A percentile compares a stretch with the other conserved stretches of the same genome.
Conservation (phyloP, 92 coral and sea anemone species). For the Diadumene lineata region DNA sequence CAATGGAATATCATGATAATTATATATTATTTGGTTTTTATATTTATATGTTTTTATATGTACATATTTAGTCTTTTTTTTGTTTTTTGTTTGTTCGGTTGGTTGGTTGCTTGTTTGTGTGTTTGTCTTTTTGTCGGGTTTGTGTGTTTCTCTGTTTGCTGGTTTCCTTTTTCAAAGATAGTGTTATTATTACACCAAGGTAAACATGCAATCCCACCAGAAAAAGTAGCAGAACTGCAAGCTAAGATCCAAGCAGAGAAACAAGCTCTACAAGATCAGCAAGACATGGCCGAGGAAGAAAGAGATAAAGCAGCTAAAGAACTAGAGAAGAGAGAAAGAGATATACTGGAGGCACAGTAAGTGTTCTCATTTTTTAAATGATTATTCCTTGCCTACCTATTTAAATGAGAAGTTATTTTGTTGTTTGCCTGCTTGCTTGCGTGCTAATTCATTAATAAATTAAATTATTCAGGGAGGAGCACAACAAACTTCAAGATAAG, state of each 20-base stretch:
- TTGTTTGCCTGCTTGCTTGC: neutral
- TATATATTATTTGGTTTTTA: no score
- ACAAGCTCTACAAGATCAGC: slow-evolving; percentile 72
- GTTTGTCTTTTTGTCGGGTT: no score
- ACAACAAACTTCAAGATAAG: slow-evolving; percentile 88
- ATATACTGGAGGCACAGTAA: slow-evolving; percentile 83
- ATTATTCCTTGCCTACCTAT: no score
- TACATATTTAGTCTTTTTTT: no score
- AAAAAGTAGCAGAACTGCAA: slow-evolving; percentile 91
- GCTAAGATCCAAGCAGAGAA: slow-evolving; percentile 91
- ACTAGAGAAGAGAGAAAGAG: slow-evolving; percentile 90
- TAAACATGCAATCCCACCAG: slow-evolving; percentile 85
- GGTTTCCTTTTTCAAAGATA: neutral
- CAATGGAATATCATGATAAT: no score
- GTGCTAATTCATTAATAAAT: neutral
- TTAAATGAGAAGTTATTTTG: no score
- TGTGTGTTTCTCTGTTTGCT: neutral
- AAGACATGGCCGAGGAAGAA: slow-evolving; percentile 98
- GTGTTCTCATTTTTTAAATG: slow-evolving; percentile 14
- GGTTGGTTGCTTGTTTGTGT: no score
- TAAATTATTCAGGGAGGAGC: slow-evolving; percentile 69
- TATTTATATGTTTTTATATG: no score
- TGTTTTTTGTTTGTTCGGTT: no score
- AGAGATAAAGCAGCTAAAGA: slow-evolving; percentile 82
- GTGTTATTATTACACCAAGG: slow-evolving; percentile 11